Evolutionary conservation across 2,113 vertebrate genomes (phyloP), one percentile per base, ranked within the genome.

Genomic region (Ceyx melanurus): DNA sequence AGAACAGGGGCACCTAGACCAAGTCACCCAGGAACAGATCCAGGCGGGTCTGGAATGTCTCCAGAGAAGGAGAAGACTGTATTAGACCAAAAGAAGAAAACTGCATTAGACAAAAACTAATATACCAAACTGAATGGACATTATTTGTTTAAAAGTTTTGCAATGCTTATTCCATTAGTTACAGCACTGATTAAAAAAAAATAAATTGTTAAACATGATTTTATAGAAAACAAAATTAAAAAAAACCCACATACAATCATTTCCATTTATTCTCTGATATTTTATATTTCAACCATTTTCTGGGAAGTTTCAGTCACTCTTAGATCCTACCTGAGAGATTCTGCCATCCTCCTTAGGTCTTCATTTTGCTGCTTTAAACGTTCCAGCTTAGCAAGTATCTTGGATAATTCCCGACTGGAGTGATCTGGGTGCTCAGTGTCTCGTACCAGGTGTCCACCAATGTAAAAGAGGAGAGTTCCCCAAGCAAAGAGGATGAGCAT

Each of bases 341-440:
- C 99, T 31, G 99, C 99, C 99, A 99, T 99, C 73, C 98, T 96
- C 58, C 99, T 98, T 92, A 99, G 97, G 96, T 99, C 99, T 97
- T 99, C 99, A 97, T 99, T 99, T 96, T 99, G 99, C 93, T 99
- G 99, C 97, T 99, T 99, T 96, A 99, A 98, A 29, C 99, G 98
- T 96, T 99, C 99, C 62, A 99, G 98, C 96, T 99, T 99, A 89
- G 99, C 99, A 91, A 99, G 97, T 97, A 99, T 99, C 97, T 99
- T 99, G 94, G 99, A 99, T 33, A 99, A 98, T 96, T 99, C 99
- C 40, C 99, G 97, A 95, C 99, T 99, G 96, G 99, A 99, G 73
- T 99, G 98, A 92, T 99, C 99, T 6, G 99, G 98, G 92, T 99
- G 99, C 79, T 99, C 99, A 93, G 98, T 99, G 98, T 99, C 99